Evolutionary conservation across 37 sponge, comb jelly and placozoan genomes (phyloP).

Genomic region (Eunapius fragilis): DNA sequence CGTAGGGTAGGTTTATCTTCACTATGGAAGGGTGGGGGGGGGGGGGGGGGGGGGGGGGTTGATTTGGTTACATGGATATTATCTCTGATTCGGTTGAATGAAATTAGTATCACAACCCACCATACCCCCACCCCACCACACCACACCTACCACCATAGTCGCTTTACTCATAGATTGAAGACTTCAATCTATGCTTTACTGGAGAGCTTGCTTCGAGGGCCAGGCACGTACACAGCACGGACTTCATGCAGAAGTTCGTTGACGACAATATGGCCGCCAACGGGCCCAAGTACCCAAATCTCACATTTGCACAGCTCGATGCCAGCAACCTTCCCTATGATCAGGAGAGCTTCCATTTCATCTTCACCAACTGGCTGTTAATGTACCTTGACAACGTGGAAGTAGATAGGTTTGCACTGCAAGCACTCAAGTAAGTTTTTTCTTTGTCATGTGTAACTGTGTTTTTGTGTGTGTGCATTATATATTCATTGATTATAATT

Average conservation of each 20-base stretch:
- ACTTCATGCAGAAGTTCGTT: constrained; percentile 63
- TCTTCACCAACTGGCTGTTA: constrained; percentile 70
- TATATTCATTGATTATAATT: too few relatives aligned
- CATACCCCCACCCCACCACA: too few relatives aligned
- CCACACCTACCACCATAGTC: too few relatives aligned
- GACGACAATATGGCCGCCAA: constrained; percentile 50
- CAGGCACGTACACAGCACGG: constrained; percentile 34
- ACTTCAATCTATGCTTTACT: too few relatives aligned
- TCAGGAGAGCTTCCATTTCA: constrained; percentile 26
- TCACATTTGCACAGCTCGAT: constrained; percentile 41
- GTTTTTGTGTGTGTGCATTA: not conserved
- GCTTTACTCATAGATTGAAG: too few relatives aligned
- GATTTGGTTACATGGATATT: too few relatives aligned
- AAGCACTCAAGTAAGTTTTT: constrained; percentile 39
- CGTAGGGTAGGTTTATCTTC: constrained; percentile 27
- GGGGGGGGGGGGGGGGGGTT: too few relatives aligned
- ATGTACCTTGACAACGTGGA: constrained; percentile 69
- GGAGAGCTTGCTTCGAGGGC: constrained; percentile 50
- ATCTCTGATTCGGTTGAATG: too few relatives aligned
- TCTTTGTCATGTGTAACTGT: not conserved
- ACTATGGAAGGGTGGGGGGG: too few relatives aligned
- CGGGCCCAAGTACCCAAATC: constrained; percentile 16
- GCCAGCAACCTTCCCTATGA: constrained; percentile 43
- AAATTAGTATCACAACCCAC: too few relatives aligned
- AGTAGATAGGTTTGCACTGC: constrained; percentile 3